Conservation (phyloP, 2,797 vertebrate species). For the Muscicapa striata region DNA sequence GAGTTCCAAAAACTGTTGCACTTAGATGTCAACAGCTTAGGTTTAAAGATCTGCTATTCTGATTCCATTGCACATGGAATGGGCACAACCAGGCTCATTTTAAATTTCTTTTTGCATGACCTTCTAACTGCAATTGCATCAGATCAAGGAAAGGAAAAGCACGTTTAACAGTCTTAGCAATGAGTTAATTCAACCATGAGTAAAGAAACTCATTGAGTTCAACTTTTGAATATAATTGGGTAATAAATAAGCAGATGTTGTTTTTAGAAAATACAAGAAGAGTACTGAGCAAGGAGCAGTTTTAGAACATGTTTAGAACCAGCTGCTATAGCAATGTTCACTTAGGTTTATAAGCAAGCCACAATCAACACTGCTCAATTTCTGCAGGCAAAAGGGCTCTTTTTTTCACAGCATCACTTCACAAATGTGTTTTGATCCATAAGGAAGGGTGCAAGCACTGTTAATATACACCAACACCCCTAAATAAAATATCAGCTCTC, state of each 20-base stretch:
- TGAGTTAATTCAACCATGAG: slow-evolving; percentile 29
- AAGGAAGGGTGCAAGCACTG: neutral
- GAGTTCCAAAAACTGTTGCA: neutral
- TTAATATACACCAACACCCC: neutral
- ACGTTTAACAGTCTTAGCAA: slow-evolving; percentile 10
- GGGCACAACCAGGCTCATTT: neutral
- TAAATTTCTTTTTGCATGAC: slow-evolving; percentile 23
- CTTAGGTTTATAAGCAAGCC: neutral
- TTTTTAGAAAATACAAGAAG: slow-evolving; percentile 1
- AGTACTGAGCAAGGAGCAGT: neutral
- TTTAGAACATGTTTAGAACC: neutral
- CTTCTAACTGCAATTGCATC: slow-evolving; percentile 34
- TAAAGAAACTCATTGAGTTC: slow-evolving; percentile 10
- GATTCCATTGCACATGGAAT: neutral
- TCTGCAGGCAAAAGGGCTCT: neutral
- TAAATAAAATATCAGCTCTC: neutral
- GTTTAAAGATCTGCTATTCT: neutral
- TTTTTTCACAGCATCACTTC: neutral
- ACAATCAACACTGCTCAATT: neutral
- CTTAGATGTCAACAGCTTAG: neutral
- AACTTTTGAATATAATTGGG: slow-evolving; percentile 30
- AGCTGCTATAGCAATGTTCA: neutral
- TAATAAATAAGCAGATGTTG: slow-evolving; percentile 50
- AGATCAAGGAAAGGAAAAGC: slow-evolving; percentile 2
- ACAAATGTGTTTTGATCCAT: neutral